A percentile compares a stretch with the other conserved stretches of the same genome.
phyloP scores from a whole-genome alignment of 2,888 invertebrate genomes.

The Sphinx pinastri region DNA sequence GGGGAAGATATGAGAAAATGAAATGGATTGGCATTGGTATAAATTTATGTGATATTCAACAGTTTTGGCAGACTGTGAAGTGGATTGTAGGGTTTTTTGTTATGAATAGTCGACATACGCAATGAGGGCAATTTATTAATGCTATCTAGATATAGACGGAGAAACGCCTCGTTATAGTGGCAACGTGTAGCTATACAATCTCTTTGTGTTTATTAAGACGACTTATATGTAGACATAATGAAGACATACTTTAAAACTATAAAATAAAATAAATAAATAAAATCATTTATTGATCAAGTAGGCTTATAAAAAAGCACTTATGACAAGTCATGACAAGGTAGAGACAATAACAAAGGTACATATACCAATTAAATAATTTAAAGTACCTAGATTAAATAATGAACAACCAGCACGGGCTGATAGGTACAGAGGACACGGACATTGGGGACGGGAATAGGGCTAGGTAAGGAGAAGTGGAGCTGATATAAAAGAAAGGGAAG shows the following conservation, averaged over 20 bases:
- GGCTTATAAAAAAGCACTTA: no score
- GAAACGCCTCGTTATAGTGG: constrained; percentile 36
- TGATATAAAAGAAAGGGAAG: no score
- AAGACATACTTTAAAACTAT: not conserved
- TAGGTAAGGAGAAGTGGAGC: no score
- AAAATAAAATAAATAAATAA: no score
- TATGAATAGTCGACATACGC: constrained; percentile 12
- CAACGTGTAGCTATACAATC: constrained; percentile 26
- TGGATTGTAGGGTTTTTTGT: constrained; percentile 2
- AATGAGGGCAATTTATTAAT: constrained; percentile 41
- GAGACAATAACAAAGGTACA: no score
- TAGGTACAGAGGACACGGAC: no score
- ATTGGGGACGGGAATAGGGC: no score
- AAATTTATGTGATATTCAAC: constrained; percentile 23
- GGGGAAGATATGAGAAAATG: not conserved
- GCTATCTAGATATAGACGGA: constrained; percentile 48
- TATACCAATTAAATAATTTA: no score
- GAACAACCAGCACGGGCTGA: no score
- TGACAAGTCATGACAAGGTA: no score
- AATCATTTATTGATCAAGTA: no score
- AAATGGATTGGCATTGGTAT: not conserved
- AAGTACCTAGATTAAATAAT: no score
- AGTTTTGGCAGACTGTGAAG: constrained; percentile 5
- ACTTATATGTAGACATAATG: not conserved
- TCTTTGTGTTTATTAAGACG: not conserved